Base-by-base conservation (phyloP, 2,888 invertebrate species). In the Drosophila atroscutellata region DNA sequence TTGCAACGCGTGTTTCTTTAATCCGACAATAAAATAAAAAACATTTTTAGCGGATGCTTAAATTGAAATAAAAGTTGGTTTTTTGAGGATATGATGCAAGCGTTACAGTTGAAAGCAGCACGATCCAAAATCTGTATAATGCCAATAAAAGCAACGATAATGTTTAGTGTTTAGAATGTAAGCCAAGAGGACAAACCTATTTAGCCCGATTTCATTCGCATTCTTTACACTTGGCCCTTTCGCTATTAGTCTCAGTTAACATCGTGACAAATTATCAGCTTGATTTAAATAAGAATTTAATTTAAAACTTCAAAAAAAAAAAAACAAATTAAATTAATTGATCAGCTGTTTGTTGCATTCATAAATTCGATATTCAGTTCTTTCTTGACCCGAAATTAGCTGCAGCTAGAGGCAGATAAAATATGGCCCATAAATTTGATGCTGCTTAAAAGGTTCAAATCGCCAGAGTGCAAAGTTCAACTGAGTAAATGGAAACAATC, bases 11-110 rank as follows among this genome's bases (percentile, higher is more conserved):
- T 76, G 72, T 75, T 55, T 64, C 56, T 67, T 36, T 49, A 54
- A 68, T 45, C 58, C 70, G 45, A 55, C 60, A 49, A 66, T n/a
- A 59, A 52, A 47, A 67, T 28, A 37, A 32, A 20, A 67, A 68
- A 61, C 36, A 5, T 20, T 37, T 59, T 66, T 42, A 49, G 59
- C 77, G 77, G 77, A 80, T 67, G 66, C 39, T 57, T 3, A 45
- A 77, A 61, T 58, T 37, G 24, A 57, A 47, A 57, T 60, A 54
- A 62, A 36, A 64, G 61, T 61, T 72, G 58, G 24, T 51, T 9
- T 28, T 39, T 24, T 18, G 60, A 75, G 76, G 80, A 77, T 75
- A 70, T 75, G 77, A 77, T 52, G 69, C 70, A 80, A 72, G 20
- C 24, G 42, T 51, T 39, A 34, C 32, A 28, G 37, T 36, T 58